Conservation (phyloP, 2,113 vertebrate genomes). For the Antechinus flavipes region DNA sequence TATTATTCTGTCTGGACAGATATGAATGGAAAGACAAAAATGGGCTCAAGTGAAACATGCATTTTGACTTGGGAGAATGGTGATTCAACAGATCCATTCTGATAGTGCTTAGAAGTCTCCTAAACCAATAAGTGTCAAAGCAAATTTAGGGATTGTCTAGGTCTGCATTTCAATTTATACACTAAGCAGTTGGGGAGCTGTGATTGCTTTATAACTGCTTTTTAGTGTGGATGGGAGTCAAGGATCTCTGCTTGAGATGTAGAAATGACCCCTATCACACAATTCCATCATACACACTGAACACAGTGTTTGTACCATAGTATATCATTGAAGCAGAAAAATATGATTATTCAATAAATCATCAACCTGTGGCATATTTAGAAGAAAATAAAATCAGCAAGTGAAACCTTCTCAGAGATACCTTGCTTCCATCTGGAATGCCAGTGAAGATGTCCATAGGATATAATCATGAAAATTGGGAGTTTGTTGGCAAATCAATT, state of each 20-base stretch:
- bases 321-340: conserved; percentile 12
- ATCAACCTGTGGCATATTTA: conserved; percentile 29
- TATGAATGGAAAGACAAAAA: not conserved
- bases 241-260: not conserved
- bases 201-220: conserved; percentile 5
- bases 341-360: conserved; percentile 39
- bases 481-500: not conserved
- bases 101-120: no score
- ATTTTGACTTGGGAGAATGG: not conserved
- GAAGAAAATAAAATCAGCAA: conserved; percentile 35
- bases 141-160: not conserved
- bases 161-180: conserved; percentile 14
- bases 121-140: conserved; percentile 1
- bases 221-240: conserved; percentile 32
- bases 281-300: conserved; percentile 22
- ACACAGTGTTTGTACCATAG: conserved; percentile 35
- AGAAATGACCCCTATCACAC: conserved; percentile 3
- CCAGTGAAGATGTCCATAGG: not conserved
- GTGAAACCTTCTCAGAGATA: not conserved
- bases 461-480: not conserved
- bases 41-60: not conserved
- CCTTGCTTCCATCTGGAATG: conserved; percentile 37
- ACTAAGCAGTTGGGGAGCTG: conserved; percentile 33
- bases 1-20: conserved; percentile 34
- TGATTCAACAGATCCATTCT: no score